Evolutionary conservation across 2,113 vertebrate genomes (phyloP), one percentile per base, ranked within the genome.

Genomic region (Probosciger aterrimus): DNA sequence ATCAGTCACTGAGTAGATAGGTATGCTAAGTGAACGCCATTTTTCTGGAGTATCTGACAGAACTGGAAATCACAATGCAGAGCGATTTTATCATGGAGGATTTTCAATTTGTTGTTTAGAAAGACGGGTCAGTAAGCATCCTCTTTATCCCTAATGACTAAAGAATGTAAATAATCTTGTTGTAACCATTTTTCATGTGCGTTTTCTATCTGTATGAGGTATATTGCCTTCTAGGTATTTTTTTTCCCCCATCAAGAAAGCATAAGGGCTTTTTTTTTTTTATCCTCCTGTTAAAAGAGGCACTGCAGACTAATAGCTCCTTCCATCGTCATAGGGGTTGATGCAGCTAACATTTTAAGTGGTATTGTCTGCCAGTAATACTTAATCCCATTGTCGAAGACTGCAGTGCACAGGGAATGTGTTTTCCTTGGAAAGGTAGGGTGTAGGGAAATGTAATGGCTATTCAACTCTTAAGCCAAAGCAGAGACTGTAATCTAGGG

Each of bases 81-180:
- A 85, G 87, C 5, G 68, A 96, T 96, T 98, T 97, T 97, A 97
- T 98, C 97, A 90, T 80, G 33, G 96, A 95, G 90, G 85, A 94
- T 97, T 98, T 98, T 98, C 97, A 97, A 97, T 98, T 96, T 97
- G 83, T 97, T 98, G 91, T 94, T 97, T 92, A 91, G 89, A 85
- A 98, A 96, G 93, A 97, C 84, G 96, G 93, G 95, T 97, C 97
- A 92, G 92, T 91, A 97, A 97, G 90, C 95, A 95, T 94, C 90
- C 57, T 95, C 92, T 97, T 98, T 97, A 97, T 96, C 81, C 88
- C 64, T 98, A 97, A 98, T 96, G 97, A 94, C 95, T 95, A 85
- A 81, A 96, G 96, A 97, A 98, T 97, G 96, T 97, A 97, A 98
- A 97, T 97, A 97, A 97, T 95, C 97, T 91, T 47, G 33, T 96